Conservation (phyloP, 2,888 invertebrate species). For the Ennomos fuscantarius region DNA sequence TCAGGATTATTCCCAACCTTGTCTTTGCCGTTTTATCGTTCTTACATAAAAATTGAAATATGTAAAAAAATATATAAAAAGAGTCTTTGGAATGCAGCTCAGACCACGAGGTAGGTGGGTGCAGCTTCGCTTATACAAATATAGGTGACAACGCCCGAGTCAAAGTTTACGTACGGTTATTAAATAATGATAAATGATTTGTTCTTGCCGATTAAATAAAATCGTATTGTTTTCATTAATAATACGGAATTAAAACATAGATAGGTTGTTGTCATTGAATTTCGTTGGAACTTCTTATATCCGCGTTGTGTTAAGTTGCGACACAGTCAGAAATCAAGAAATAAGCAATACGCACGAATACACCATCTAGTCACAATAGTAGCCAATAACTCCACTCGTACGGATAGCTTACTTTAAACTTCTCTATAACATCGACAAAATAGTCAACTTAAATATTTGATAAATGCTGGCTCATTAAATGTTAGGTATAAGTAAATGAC, state of each 20-base stretch:
- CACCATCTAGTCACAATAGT: no score
- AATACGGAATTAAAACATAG: conserved; percentile 32
- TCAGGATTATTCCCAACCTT: neutral
- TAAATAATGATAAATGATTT: conserved; percentile 31
- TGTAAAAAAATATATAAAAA: conserved; percentile 37
- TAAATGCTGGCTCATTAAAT: no score
- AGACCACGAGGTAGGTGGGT: conserved; percentile 6
- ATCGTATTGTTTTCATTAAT: conserved; percentile 27
- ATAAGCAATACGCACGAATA: no score
- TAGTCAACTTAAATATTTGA: no score
- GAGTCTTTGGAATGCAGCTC: conserved; percentile 43
- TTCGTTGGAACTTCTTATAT: conserved; percentile 29
- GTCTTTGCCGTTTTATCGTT: neutral
- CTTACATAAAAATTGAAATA: neutral
- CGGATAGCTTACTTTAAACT: no score
- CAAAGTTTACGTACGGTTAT: conserved; percentile 2
- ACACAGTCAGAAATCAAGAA: conserved; percentile 7
- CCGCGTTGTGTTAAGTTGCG: conserved; percentile 25
- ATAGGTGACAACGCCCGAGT: conserved; percentile 5
- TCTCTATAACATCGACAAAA: no score
- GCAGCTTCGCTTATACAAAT: neutral
- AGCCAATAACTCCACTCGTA: no score
- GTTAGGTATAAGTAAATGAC: no score
- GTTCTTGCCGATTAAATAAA: conserved; percentile 24
- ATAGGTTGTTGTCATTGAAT: conserved; percentile 33